These are phyloP conservation scores for Semnopithecus entellus DNA, from an alignment of 2,113 vertebrate genomes.

Conservation along the genomic window DNA sequence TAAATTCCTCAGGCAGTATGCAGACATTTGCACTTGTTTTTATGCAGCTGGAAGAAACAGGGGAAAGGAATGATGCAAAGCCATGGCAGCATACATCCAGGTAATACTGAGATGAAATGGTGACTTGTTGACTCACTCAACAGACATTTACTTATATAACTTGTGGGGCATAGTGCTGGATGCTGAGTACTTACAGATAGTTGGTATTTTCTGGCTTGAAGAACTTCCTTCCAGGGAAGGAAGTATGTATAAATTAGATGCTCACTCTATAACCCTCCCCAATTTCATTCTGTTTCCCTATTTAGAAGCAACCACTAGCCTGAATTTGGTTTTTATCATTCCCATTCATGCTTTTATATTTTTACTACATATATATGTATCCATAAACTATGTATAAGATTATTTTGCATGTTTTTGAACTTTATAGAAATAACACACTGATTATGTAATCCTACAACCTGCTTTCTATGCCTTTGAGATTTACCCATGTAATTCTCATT, in stretches of 20 bases:
- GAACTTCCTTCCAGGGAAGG: background rate
- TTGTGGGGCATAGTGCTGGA: background rate
- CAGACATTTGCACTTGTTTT: background rate
- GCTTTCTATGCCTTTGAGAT: conserved; percentile 22
- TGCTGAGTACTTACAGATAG: background rate
- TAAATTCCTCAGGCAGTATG: background rate
- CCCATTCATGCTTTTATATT: background rate
- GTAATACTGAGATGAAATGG: background rate
- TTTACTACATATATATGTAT: background rate
- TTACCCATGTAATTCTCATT: background rate
- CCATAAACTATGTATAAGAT: background rate
- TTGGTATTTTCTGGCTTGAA: background rate
- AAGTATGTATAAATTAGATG: background rate
- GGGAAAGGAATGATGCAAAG: background rate
- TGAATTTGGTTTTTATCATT: background rate
- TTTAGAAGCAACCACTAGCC: background rate
- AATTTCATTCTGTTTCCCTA: background rate
- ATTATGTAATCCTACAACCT: background rate
- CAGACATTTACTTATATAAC: background rate
- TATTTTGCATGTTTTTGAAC: background rate
- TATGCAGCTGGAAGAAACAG: background rate
- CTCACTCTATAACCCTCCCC: background rate
- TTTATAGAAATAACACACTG: background rate
- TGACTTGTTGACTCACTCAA: background rate
- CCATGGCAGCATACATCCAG: background rate